Conservation (phyloP, 1,140 invertebrate species). For the Drosophila funebris region DNA sequence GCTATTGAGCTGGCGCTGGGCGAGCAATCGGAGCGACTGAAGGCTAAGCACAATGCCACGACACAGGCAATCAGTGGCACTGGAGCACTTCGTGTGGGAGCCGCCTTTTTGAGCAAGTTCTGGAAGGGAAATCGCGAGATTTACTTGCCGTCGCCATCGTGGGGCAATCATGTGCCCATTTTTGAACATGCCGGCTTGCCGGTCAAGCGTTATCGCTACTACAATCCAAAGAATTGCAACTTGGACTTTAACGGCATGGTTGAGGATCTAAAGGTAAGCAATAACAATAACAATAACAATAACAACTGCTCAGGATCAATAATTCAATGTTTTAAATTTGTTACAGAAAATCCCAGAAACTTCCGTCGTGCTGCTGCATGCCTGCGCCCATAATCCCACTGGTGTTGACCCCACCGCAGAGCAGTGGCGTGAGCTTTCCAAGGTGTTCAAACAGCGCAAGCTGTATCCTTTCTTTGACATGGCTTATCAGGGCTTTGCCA, state of each 20-base stretch:
- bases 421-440: conserved; percentile 94
- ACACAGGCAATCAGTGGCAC: conserved; percentile 97
- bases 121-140: conserved; percentile 93
- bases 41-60: conserved; percentile 88
- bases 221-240: conserved; percentile 97
- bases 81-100: conserved; percentile 96
- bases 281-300: background rate
- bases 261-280: conserved; percentile 94
- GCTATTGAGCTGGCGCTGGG: conserved; percentile 96
- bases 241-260: conserved; percentile 96
- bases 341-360: conserved; percentile 96
- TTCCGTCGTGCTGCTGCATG: conserved; percentile 97
- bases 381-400: conserved; percentile 99
- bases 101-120: conserved; percentile 94
- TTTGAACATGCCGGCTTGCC: conserved; percentile 95
- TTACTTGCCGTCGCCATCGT: conserved; percentile 97
- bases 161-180: conserved; percentile 98
- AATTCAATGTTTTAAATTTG: conserved; percentile 32
- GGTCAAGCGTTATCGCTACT: conserved; percentile 97
- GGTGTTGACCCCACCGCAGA: conserved; percentile 97
- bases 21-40: conserved; percentile 89
- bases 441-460: conserved; percentile 91
- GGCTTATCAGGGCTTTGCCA: conserved; percentile 99
- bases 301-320: background rate
- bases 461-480: conserved; percentile 99